Conservation (phyloP, 30 jellyfish, hydroid and myxozoan species). For the Aurelia aurita complex sp. Pacific region DNA sequence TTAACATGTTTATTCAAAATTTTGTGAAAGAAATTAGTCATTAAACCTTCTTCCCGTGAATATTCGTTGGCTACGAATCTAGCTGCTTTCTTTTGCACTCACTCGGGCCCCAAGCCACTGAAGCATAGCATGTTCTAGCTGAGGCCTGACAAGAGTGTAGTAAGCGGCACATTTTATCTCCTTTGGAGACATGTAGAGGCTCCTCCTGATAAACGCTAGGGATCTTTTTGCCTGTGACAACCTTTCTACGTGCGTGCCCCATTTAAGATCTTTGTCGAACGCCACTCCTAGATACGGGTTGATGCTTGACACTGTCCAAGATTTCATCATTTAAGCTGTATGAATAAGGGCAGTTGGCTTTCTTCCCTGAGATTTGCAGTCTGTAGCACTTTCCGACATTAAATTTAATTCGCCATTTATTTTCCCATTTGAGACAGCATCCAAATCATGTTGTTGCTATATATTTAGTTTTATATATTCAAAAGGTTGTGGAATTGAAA, state of each 20-base stretch:
- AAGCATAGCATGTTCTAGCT: background rate
- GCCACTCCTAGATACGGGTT: background rate
- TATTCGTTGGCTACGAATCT: conserved; percentile 4
- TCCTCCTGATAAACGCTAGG: background rate
- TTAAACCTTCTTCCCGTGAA: background rate
- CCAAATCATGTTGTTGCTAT: no score
- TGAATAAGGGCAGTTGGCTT: no score
- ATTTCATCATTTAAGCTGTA: no score
- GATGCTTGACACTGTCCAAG: no score
- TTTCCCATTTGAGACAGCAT: no score
- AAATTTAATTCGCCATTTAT: no score
- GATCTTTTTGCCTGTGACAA: background rate
- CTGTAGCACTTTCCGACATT: no score
- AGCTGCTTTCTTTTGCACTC: conserved; percentile 7
- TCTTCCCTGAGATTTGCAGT: no score
- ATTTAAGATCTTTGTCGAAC: background rate
- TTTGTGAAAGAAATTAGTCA: background rate
- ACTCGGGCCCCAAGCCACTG: background rate
- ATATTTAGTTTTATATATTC: no score
- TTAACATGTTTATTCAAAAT: background rate
- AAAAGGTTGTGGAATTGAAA: no score
- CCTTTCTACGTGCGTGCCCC: background rate
- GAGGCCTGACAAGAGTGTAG: background rate
- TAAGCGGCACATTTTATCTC: conserved; percentile 1
- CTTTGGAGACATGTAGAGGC: background rate